phyloP scores from a whole-genome alignment of 2,113 vertebrate species.

The Brachyhypopomus occidentalis region DNA sequence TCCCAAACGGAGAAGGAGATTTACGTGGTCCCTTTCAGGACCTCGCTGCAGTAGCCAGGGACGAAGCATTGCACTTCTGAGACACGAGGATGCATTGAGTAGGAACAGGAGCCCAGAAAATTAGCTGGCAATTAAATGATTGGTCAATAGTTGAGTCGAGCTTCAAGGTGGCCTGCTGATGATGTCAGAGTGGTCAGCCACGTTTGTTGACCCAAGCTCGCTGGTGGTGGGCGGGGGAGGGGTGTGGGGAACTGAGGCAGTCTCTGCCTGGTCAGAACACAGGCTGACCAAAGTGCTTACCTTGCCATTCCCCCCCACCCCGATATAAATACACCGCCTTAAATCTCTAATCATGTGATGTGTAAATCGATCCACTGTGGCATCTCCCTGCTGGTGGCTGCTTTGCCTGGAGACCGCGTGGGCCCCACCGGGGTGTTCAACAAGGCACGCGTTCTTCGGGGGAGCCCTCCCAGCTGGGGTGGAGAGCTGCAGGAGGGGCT shows the following conservation, averaged over 20 bases:
- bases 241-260: slow-evolving; percentile 28
- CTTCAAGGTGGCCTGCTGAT: slow-evolving; percentile 55
- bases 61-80: no score
- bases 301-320: slow-evolving; percentile 9
- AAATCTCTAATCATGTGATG: slow-evolving; percentile 21
- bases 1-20: not conserved
- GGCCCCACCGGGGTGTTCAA: not conserved
- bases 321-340: slow-evolving; percentile 47
- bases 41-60: not conserved
- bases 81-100: not conserved
- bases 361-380: slow-evolving; percentile 30
- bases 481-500: not conserved
- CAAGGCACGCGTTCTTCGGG: slow-evolving; percentile 32
- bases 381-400: not conserved
- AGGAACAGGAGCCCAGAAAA: not conserved
- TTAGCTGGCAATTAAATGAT: not conserved
- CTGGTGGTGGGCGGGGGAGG: slow-evolving; percentile 26
- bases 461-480: not conserved
- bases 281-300: slow-evolving; percentile 27
- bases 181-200: slow-evolving; percentile 57
- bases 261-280: slow-evolving; percentile 14
- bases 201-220: slow-evolving; percentile 48
- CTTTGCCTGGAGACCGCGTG: not conserved
- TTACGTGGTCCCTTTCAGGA: not conserved
- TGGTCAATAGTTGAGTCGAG: not conserved